A percentile compares a stretch with the other conserved stretches of the same genome.
These are phyloP conservation scores for Agriopis aurantiaria DNA, from an alignment of 2,888 invertebrate genomes.

Conservation along the genomic window DNA sequence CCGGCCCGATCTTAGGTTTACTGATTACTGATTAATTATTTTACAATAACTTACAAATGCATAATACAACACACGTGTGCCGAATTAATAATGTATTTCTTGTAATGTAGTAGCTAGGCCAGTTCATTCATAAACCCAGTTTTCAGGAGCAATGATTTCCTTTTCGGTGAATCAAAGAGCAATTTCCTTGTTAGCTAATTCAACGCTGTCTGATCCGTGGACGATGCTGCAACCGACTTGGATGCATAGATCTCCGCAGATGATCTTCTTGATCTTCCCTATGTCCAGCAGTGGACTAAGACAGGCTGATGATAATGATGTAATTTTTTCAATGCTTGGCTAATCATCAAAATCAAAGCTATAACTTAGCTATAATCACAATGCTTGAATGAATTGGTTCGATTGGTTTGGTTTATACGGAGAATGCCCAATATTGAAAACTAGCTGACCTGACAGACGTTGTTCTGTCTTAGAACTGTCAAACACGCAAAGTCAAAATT, in stretches of 20 bases:
- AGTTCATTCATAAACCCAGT: conserved; percentile 96
- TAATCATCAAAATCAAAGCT: too few relatives aligned
- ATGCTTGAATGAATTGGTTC: too few relatives aligned
- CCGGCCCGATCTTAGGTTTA: too few relatives aligned
- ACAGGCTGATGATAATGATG: too few relatives aligned
- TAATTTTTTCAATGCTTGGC: too few relatives aligned
- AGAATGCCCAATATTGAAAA: not conserved
- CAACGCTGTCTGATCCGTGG: conserved; percentile 98
- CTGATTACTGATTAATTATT: too few relatives aligned
- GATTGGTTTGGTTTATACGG: too few relatives aligned
- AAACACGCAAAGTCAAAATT: too few relatives aligned
- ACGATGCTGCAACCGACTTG: conserved; percentile 98
- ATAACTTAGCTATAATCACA: too few relatives aligned
- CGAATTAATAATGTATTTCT: conserved; percentile 32
- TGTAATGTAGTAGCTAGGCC: conserved; percentile 24
- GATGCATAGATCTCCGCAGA: conserved; percentile 98
- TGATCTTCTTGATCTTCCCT: conserved; percentile 60
- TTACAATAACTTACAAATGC: conserved; percentile 36
- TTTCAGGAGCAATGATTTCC: conserved; percentile 91
- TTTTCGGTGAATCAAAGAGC: conserved; percentile 97
- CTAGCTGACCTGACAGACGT: too few relatives aligned
- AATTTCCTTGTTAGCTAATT: conserved; percentile 98
- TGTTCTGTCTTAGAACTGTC: too few relatives aligned
- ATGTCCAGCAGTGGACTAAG: too few relatives aligned
- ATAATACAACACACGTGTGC: conserved; percentile 16